Percentiles rank a stretch among this genome's conserved stretches.
phyloP scores from a whole-genome alignment of 2,888 invertebrate genomes.

The Torymus aiolomorphi region DNA sequence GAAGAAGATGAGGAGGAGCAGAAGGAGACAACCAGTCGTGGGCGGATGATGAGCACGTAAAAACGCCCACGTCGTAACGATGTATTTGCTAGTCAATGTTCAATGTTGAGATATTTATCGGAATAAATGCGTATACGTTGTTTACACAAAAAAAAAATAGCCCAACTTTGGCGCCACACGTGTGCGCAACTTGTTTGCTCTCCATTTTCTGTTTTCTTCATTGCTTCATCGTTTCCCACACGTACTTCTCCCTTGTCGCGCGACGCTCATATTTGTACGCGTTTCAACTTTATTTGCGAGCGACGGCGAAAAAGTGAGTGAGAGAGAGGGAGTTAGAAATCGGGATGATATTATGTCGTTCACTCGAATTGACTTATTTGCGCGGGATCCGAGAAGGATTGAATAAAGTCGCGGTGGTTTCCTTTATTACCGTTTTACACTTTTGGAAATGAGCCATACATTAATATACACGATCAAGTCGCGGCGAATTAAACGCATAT shows the following conservation, averaged over 20 bases:
- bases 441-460: too few relatives aligned
- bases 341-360: too few relatives aligned
- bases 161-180: too few relatives aligned
- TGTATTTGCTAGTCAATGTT: slow-evolving; percentile 71
- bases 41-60: slow-evolving; percentile 50
- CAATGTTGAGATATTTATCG: slow-evolving; percentile 72
- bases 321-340: too few relatives aligned
- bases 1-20: slow-evolving; percentile 4
- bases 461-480: too few relatives aligned
- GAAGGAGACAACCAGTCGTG: slow-evolving; percentile 39
- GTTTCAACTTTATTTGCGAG: slow-evolving; percentile 11
- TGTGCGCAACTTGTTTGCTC: too few relatives aligned
- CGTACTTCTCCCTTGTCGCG: not conserved
- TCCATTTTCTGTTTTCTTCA: too few relatives aligned
- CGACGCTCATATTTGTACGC: not conserved
- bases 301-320: not conserved
- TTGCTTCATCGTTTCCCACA: too few relatives aligned
- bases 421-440: too few relatives aligned
- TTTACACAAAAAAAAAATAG: slow-evolving; percentile 64
- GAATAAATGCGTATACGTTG: slow-evolving; percentile 72
- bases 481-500: too few relatives aligned
- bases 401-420: not conserved
- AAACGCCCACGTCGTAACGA: slow-evolving; percentile 60
- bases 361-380: too few relatives aligned
- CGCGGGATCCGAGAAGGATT: not conserved